phyloP scores from a whole-genome alignment of 2,797 vertebrate species.

The Mus spretus region DNA sequence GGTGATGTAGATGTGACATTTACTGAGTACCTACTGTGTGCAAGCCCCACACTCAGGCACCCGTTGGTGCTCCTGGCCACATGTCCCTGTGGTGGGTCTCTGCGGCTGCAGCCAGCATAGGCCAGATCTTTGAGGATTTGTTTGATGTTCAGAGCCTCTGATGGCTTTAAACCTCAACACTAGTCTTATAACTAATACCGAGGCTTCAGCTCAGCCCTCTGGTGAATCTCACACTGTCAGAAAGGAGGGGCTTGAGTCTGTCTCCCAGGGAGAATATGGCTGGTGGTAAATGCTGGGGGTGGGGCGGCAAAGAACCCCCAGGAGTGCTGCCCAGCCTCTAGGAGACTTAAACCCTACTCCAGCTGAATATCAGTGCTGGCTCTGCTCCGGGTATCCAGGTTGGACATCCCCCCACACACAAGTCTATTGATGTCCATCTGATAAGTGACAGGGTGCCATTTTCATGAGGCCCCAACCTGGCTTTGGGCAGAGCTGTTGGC shows the following conservation, averaged over 20 bases:
- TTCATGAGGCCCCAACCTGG: conserved; percentile 69
- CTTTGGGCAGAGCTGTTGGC: conserved; percentile 62
- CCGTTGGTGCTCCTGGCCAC: neutral
- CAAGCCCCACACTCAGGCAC: neutral
- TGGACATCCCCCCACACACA: neutral
- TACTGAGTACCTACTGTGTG: neutral
- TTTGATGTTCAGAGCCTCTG: conserved; percentile 64
- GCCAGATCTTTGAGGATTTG: conserved; percentile 61
- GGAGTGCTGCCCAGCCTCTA: conserved; percentile 47
- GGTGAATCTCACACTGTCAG: neutral
- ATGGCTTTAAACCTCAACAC: conserved; percentile 71
- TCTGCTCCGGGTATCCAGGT: conserved; percentile 46
- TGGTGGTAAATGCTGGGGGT: neutral
- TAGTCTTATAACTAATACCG: conserved; percentile 71
- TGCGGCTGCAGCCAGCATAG: rapidly evolving
- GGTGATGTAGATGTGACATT: neutral
- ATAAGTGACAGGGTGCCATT: conserved; percentile 76
- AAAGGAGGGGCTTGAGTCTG: neutral
- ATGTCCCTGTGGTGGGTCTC: neutral
- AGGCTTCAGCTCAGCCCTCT: conserved; percentile 10
- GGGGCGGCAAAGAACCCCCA: neutral
- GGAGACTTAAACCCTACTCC: neutral
- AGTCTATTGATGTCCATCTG: conserved; percentile 75
- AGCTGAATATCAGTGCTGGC: neutral
- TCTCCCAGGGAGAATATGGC: conserved; percentile 61